phyloP scores from a whole-genome alignment of 2,113 vertebrate species.

The Athene noctua region DNA sequence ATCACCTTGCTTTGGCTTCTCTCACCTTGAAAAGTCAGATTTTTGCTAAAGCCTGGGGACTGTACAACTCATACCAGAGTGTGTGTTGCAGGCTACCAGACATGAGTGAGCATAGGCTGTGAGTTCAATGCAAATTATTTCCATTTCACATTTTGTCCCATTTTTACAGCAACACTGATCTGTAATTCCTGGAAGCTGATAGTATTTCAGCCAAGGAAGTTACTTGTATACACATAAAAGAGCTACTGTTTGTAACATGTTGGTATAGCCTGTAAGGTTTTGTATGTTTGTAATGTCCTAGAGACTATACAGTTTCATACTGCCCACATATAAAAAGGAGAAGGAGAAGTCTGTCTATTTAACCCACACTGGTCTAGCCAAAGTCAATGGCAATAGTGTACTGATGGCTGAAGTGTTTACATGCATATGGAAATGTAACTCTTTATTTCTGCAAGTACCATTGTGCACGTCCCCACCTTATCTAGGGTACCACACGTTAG shows the following conservation, averaged over 20 bases:
- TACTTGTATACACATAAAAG: neutral
- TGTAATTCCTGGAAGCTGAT: neutral
- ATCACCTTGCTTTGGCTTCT: neutral
- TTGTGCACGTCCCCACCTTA: neutral
- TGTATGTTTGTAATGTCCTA: neutral
- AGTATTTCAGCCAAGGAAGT: neutral
- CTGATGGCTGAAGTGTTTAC: neutral
- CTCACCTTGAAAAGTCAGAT: neutral
- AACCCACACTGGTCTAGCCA: neutral
- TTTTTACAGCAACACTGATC: neutral
- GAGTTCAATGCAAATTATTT: neutral
- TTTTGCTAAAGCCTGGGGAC: neutral
- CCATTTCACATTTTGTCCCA: neutral
- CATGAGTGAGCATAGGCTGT: accelerated
- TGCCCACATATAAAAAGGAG: neutral
- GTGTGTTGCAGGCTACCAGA: neutral
- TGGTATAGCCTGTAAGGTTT: neutral
- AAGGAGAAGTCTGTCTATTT: neutral
- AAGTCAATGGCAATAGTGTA: neutral
- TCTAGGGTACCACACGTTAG: neutral
- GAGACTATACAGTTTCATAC: neutral
- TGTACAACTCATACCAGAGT: neutral
- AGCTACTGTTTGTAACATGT: neutral
- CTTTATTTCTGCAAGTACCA: neutral
- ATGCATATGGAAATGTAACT: neutral